phyloP scores from a whole-genome alignment of 2,113 vertebrate species.

The Cyphomyrus plagiostoma region DNA sequence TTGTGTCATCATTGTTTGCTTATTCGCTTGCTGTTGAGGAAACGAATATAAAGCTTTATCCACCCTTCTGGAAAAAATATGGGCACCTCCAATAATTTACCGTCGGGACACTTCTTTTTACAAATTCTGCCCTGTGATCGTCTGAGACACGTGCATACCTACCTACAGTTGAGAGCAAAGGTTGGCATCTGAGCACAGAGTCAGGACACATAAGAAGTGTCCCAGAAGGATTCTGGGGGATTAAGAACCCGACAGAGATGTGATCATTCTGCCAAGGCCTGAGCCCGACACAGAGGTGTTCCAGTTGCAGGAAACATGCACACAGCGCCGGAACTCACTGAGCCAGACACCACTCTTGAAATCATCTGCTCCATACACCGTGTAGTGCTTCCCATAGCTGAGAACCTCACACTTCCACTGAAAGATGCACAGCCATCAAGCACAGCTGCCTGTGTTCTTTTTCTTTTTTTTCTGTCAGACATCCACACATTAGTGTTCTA shows the following conservation, averaged over 20 bases:
- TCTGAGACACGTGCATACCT: neutral
- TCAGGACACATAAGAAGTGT: neutral
- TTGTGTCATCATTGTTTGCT: neutral
- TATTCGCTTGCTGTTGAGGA: neutral
- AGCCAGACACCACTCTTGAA: neutral
- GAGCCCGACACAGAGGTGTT: neutral
- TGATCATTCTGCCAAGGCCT: neutral
- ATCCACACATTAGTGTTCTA: constrained; percentile 16
- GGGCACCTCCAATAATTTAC: neutral
- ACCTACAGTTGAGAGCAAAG: neutral
- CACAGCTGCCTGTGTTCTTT: neutral
- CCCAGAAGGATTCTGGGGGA: neutral
- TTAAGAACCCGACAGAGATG: neutral
- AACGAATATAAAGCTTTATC: neutral
- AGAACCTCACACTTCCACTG: neutral
- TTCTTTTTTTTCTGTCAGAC: neutral
- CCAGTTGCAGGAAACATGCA: neutral
- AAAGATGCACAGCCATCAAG: neutral
- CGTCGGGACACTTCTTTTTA: neutral
- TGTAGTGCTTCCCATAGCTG: neutral
- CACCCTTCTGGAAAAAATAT: neutral
- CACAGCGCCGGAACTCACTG: neutral
- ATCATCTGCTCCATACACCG: neutral
- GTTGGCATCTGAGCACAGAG: neutral
- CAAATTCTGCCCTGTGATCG: neutral